Evolutionary conservation across 2,797 vertebrate genomes (phyloP), one percentile per base, ranked within the genome.

Genomic region (Discoglossus pictus): DNA sequence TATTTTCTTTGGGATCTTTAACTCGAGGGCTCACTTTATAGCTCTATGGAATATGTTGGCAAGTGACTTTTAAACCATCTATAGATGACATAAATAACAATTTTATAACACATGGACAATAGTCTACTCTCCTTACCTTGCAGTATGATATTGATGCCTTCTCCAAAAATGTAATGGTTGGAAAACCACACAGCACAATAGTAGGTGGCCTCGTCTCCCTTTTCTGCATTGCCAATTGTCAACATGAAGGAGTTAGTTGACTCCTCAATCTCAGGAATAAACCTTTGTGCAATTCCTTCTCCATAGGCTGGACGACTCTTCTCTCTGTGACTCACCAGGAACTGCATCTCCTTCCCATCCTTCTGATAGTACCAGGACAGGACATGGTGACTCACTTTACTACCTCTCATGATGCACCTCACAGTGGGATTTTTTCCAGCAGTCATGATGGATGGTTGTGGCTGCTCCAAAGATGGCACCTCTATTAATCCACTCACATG

Each of bases 311-410:
- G 60, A 1, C 15, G 31, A 10, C 16, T 44, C 38, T 16, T 61
- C 6, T 50, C 63, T 50, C 47, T 31, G 23, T 71, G 67, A 34
- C 78, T 76, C 18, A 65, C 35, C 44, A 73, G 52, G 38, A 69
- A 73, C 17, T 44, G 27, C 12, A 68, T 70, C 4, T 47, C 18
- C 1, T 12, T 11, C 4, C 43, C 60, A 6, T 6, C 13, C n/a
- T 16, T 23, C 50, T 76, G 69, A 27, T n/a, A 46, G 40, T 73
- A 73, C 74, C 73, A 70, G 10, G 58, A 72, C 6, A 69, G 13
- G n/a, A 74, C 38, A 0, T 52, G 59, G 31, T 35, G 8, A 9
- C 23, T 20, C 16, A 18, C 54, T 2, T 64, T 11, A n/a, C 50
- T 42, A 13, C 54, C 65, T 58, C 1, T 12, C 25, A 70, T 58